Conservation (phyloP, 2,888 invertebrate species). For the Papilio protenor region DNA sequence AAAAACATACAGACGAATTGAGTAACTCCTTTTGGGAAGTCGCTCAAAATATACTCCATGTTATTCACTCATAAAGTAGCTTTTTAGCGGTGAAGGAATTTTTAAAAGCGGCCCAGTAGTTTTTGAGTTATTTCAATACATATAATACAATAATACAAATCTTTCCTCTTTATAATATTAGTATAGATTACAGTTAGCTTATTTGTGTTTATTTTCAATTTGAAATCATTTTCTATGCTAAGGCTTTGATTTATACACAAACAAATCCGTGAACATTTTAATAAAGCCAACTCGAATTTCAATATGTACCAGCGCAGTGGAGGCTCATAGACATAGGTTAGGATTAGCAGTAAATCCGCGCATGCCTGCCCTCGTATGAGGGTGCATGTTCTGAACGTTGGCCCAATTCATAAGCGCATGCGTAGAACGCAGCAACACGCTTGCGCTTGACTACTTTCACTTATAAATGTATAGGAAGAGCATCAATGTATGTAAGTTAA, state of each 20-base stretch:
- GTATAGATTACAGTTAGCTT: background rate
- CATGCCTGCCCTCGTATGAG: conserved; percentile 70
- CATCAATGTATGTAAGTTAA: no score
- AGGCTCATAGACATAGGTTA: conserved; percentile 65
- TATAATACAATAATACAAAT: no score
- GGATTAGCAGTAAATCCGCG: conserved; percentile 79
- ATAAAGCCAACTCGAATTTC: conserved; percentile 72
- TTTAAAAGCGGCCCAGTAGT: no score
- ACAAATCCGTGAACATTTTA: conserved; percentile 62
- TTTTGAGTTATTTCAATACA: no score
- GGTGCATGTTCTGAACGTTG: conserved; percentile 56
- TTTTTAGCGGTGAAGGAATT: no score
- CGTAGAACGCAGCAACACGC: conserved; percentile 29
- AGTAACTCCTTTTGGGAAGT: no score
- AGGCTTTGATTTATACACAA: conserved; percentile 42
- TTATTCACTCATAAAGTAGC: no score
- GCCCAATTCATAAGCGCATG: conserved; percentile 49
- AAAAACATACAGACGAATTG: no score
- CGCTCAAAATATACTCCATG: no score
- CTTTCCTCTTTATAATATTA: no score
- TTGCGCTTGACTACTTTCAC: no score
- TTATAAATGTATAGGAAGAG: no score
- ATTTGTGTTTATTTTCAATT: background rate
- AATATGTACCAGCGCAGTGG: conserved; percentile 56
- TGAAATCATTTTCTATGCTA: conserved; percentile 30